These are phyloP conservation scores for Mastomys coucha DNA, from an alignment of 2,113 vertebrate species.

Conservation along the genomic window DNA sequence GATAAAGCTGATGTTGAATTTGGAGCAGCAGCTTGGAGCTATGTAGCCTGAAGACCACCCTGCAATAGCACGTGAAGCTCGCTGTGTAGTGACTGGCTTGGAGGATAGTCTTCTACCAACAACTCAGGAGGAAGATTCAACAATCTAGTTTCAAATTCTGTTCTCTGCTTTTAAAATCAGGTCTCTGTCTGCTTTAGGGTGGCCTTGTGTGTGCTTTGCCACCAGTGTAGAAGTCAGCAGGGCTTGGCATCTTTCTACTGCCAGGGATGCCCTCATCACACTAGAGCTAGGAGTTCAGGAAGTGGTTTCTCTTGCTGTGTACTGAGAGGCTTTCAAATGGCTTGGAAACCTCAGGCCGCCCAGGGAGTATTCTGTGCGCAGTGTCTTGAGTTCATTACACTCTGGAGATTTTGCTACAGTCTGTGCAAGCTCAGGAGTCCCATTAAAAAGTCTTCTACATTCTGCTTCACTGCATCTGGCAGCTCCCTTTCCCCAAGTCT, in stretches of 20 bases:
- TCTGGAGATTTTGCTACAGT: neutral
- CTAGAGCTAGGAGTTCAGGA: neutral
- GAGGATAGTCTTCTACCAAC: neutral
- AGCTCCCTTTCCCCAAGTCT: neutral
- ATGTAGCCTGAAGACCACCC: rapidly evolving
- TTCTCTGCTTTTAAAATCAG: neutral
- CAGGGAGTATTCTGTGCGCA: rapidly evolving
- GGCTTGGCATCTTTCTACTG: neutral
- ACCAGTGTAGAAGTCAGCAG: neutral
- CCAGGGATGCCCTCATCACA: neutral
- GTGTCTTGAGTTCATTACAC: neutral
- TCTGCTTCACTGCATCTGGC: neutral
- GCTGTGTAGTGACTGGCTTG: neutral
- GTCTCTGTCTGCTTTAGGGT: neutral
- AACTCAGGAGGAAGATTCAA: neutral
- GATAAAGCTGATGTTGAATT: no score
- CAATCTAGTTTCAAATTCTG: neutral
- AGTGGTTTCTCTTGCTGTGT: neutral
- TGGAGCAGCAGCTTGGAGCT: neutral
- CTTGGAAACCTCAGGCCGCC: neutral
- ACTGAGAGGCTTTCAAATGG: neutral
- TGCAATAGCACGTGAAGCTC: rapidly evolving
- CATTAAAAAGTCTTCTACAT: neutral
- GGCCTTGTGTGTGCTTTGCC: rapidly evolving
- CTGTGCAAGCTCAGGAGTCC: neutral